Base-by-base conservation (phyloP, 2,797 vertebrate genomes). In the Pangasius larnaudii region DNA sequence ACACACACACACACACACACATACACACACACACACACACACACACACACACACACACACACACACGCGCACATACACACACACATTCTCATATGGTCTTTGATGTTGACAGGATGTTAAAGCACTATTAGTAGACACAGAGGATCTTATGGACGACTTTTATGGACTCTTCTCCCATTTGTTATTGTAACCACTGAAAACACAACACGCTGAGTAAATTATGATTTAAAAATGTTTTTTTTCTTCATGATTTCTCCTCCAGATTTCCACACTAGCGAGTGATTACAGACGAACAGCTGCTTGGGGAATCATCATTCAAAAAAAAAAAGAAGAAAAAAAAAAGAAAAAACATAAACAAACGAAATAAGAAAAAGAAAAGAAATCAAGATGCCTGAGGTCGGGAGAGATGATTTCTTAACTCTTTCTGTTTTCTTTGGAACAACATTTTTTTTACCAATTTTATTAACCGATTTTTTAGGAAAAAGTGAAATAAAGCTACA, bases 61-160 rank as follows among this genome's bases (percentile, higher is more conserved):
- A 85, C 63, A 71, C 30, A 59, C 91, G 53, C 82, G 53, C 81
- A 84, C 42, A 84, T 91, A 91, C 89, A 58, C 77, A 79, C 78
- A 80, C 78, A 61, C 78, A 27, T 42, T 46, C 46, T 46, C 46
- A 46, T 46, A 53, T 0, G 16, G 87, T 80, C 93, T 96, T 95
- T 96, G 94, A 95, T 94, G 94, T 94, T 86, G 88, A 71, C 30
- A 87, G 85, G 92, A 93, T 91, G 91, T 91, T 42, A 79, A 89
- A 92, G 89, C 88, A 89, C 91, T 93, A 92, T 93, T 91, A 92
- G 93, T 92, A 93, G 92, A 58, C 82, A 84, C 42, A 33, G 46
- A 58, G 63, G 84, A 84, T 91, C 86, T 87, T 80, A 24, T 85
- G 51, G 81, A 53, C n/a, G 22, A 81, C 71, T 82, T 93, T 95